Evolutionary conservation across 1,140 invertebrate genomes (phyloP), one percentile per base, ranked within the genome.

Genomic region (Drosophila navojoa): DNA sequence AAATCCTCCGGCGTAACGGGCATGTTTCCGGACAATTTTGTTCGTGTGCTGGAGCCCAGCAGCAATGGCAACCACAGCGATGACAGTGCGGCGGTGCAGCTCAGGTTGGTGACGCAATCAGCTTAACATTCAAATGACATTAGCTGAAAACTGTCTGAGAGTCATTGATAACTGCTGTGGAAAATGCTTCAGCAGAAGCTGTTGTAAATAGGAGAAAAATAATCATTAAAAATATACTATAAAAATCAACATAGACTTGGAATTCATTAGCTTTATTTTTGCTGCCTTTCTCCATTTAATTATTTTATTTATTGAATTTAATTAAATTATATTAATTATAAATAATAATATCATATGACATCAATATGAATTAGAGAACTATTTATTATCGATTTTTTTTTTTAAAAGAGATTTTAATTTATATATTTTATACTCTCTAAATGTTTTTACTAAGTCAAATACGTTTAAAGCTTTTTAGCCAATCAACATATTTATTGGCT

Each of bases 11-110:
- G 97, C 50, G 95, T 96, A 81, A 95, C 96, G 61, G 98, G 98
- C 81, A 97, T 99, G 96, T 99, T 99, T 93, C 98, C 98, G 10
- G 97, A 98, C 92, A 99, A 98, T 93, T 99, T 98, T 94, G 98
- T 99, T 5, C 96, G 96, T 91, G 93, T 97, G 72, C 69, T 95
- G 38, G 91, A 92, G 50, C 55, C 81, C 22, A 82, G 53, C 53
- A 81, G 69, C 66, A 89, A 89, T 62, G 79, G 81, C 16, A 81
- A 79, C 38, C 79, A 76, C 45, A 87, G 82, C 16, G 82, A 87
- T 54, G 90, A 92, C 45, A 84, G 80, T 50, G 84, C 72, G 64
- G 70, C 68, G 29, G 90, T 92, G 25, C 84, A 90, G 60, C 71
- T 92, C 71, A 92, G 91, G 91, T 92, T 53, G 50, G 77, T 90